A percentile compares a stretch with the other conserved stretches of the same genome.
Evolutionary conservation across 2,113 vertebrate species (phyloP).

Genomic region (Tenebrosternarchus preto): DNA sequence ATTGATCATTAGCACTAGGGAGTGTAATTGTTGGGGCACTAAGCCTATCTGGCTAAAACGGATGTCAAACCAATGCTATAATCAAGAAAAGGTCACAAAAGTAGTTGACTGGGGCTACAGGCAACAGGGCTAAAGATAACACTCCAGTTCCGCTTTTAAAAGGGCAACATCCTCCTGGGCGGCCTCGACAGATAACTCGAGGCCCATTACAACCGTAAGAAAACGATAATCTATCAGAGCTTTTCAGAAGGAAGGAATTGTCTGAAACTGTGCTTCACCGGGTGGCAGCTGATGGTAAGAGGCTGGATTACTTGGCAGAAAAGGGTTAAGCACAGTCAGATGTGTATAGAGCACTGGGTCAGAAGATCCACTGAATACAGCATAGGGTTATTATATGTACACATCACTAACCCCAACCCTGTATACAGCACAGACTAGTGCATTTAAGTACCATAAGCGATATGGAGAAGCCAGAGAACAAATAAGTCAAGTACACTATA

Average conservation of each 20-base stretch:
- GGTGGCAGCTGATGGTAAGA: not conserved
- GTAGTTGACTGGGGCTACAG: no score
- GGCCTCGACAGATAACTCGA: not conserved
- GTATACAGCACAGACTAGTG: not conserved
- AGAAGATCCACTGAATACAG: no score
- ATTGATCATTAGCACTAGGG: no score
- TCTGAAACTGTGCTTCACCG: not conserved
- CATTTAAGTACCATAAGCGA: not conserved
- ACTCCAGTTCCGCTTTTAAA: no score
- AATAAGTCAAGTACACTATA: not conserved
- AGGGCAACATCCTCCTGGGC: no score
- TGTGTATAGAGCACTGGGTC: not conserved
- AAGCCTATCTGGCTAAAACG: no score
- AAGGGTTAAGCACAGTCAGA: constrained; percentile 19
- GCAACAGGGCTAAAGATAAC: no score
- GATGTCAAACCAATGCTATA: no score
- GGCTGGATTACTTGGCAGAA: not conserved
- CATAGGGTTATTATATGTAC: no score
- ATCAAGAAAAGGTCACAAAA: no score
- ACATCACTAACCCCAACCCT: no score
- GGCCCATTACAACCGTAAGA: not conserved
- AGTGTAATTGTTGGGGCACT: no score
- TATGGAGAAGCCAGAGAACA: not conserved
- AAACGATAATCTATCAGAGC: not conserved
- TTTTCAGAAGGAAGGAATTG: not conserved